These are phyloP conservation scores for Dendrophyllia cribrosa DNA, from an alignment of 64 coral and sea anemone species.

Conservation along the genomic window DNA sequence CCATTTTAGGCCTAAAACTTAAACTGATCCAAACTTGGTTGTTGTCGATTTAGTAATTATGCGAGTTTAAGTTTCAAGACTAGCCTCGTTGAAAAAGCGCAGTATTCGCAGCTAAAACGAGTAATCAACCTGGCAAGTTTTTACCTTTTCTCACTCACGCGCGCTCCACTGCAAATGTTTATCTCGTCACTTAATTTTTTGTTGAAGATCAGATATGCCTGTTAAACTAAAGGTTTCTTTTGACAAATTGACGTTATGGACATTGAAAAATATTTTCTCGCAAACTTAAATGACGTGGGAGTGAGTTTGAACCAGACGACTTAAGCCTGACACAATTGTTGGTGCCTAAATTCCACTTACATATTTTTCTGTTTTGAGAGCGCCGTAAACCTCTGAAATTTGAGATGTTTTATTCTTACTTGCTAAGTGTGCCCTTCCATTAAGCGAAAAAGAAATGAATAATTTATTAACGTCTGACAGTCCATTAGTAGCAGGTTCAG, in stretches of 20 bases:
- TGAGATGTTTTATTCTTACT: slow-evolving; percentile 25
- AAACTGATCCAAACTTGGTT: background rate
- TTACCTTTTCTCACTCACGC: background rate
- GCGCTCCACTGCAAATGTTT: background rate
- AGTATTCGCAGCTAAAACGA: background rate
- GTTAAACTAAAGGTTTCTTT: background rate
- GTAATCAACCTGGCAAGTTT: background rate
- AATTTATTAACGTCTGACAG: slow-evolving; percentile 47
- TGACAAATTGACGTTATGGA: background rate
- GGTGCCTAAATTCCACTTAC: slow-evolving; percentile 12
- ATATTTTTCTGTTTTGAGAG: slow-evolving; percentile 20
- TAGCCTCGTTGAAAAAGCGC: background rate
- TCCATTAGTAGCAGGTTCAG: slow-evolving; percentile 37
- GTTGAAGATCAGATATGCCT: slow-evolving; percentile 38
- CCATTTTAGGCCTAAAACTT: background rate
- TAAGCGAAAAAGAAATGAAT: slow-evolving; percentile 49
- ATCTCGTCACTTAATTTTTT: slow-evolving; percentile 39
- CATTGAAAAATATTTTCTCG: background rate
- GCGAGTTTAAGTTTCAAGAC: background rate
- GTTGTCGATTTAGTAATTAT: background rate
- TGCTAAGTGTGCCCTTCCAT: slow-evolving; percentile 36
- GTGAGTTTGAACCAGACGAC: background rate
- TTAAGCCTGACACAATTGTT: background rate
- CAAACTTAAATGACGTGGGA: background rate
- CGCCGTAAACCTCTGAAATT: slow-evolving; percentile 10